phyloP scores from a whole-genome alignment of 2,797 vertebrate species.

The Holocentrus rufus region DNA sequence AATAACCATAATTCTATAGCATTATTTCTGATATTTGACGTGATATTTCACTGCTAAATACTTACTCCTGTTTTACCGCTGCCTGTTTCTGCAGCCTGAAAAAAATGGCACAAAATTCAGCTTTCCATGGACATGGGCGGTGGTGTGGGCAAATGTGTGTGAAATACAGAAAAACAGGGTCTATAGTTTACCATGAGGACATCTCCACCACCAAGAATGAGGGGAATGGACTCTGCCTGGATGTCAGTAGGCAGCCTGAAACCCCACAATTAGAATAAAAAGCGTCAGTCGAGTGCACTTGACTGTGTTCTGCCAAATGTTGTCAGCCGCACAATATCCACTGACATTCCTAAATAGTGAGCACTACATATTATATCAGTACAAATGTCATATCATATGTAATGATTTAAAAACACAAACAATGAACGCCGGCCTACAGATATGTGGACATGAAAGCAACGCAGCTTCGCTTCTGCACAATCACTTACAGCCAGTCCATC shows the following conservation, averaged over 20 bases:
- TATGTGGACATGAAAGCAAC: neutral
- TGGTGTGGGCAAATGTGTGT: neutral
- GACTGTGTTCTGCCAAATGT: neutral
- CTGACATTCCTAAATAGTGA: neutral
- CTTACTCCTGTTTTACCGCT: constrained; percentile 99
- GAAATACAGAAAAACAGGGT: neutral
- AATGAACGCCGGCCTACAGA: neutral
- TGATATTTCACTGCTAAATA: constrained; percentile 35
- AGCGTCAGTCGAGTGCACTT: neutral
- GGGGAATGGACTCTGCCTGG: constrained; percentile 95
- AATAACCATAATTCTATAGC: neutral
- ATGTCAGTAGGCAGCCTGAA: constrained; percentile 96
- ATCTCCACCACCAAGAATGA: constrained; percentile 97
- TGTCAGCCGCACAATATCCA: neutral
- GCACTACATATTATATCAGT: neutral
- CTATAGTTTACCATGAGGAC: constrained; percentile 92
- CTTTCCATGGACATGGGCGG: neutral
- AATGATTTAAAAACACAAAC: constrained; percentile 9
- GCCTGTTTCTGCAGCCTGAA: constrained; percentile 96
- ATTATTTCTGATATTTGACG: neutral
- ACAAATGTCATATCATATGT: neutral
- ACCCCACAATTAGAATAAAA: constrained; percentile 8
- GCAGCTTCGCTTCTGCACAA: neutral
- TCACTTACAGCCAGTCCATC: constrained; percentile 98
- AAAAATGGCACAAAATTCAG: neutral